Evolutionary conservation across 2,797 vertebrate genomes (phyloP), one percentile per base, ranked within the genome.

Genomic region (Ispidina picta): DNA sequence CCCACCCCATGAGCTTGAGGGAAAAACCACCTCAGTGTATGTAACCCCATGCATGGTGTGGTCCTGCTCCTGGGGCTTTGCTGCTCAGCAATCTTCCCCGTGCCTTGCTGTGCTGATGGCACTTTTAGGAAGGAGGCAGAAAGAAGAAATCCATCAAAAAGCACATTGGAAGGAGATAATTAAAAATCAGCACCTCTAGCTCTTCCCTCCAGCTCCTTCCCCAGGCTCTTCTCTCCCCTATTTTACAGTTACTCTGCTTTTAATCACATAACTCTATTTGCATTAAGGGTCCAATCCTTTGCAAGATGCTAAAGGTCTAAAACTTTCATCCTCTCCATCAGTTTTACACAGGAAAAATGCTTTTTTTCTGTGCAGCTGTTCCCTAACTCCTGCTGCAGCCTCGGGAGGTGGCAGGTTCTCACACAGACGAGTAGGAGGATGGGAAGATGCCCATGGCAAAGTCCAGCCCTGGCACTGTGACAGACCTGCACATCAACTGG

Each of bases 41-140:
- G 75, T 65, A 93, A 93, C 41, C 37, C 46, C 73, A 52, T 59
- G 86, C 12, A 39, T 58, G 60, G 79, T 39, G 59, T 2, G 5
- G 55, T 64, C 89, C 83, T 86, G 78, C 86, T 77, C 74, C 70
- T 25, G 44, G 43, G 46, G 33, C 44, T 58, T 55, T 54, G 80
- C 60, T 64, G 86, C n/a, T 55, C 26, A 56, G 88, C 54, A 79
- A 65, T 89, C 91, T 90, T 93, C 72, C 80, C 48, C 41, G 21
- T 16, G 23, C 69, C 70, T 74, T 66, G 83, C 49, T 12, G 29
- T 15, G 64, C 13, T 11, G 69, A 94, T 82, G 75, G 64, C 18
- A 92, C 70, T 75, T 83, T 8, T 44, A 46, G 59, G 87, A 54
- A 18, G 10, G 5, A 41, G 7, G 2, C 25, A 12, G 2, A 19